Evolutionary conservation across 2,888 invertebrate species (phyloP).

Genomic region (Tholera decimalis): DNA sequence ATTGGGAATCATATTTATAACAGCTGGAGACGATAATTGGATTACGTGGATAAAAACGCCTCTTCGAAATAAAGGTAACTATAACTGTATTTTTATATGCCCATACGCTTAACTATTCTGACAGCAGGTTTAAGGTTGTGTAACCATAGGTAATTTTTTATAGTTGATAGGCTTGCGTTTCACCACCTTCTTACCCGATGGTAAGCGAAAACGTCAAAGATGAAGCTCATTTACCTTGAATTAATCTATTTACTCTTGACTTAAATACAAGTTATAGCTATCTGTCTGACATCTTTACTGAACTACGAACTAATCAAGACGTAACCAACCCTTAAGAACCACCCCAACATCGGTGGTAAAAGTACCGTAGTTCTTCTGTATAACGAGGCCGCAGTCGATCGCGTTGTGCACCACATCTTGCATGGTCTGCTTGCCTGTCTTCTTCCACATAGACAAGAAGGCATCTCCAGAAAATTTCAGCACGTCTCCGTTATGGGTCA

Average conservation of each 20-base stretch:
- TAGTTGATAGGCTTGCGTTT: too few relatives aligned
- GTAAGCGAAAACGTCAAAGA: too few relatives aligned
- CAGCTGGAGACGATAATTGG: background rate
- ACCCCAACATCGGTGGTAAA: slow-evolving; percentile 92
- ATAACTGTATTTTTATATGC: too few relatives aligned
- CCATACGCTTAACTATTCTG: too few relatives aligned
- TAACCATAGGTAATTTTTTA: too few relatives aligned
- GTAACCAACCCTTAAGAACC: slow-evolving; percentile 89
- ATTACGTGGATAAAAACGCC: background rate
- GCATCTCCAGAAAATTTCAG: slow-evolving; percentile 93
- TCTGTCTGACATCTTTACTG: too few relatives aligned
- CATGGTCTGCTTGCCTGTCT: slow-evolving; percentile 88
- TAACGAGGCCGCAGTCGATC: slow-evolving; percentile 93
- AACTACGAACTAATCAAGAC: background rate
- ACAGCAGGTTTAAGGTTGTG: too few relatives aligned
- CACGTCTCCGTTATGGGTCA: slow-evolving; percentile 93
- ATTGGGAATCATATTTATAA: background rate
- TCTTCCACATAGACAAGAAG: slow-evolving; percentile 93
- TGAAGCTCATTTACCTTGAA: too few relatives aligned
- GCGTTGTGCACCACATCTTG: slow-evolving; percentile 92
- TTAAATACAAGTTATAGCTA: too few relatives aligned
- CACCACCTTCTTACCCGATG: too few relatives aligned
- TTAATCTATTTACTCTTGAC: too few relatives aligned
- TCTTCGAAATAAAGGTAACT: too few relatives aligned
- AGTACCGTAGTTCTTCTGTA: slow-evolving; percentile 93